Conservation (phyloP, 2,888 invertebrate species). For the Ormyrus pomaceus region DNA sequence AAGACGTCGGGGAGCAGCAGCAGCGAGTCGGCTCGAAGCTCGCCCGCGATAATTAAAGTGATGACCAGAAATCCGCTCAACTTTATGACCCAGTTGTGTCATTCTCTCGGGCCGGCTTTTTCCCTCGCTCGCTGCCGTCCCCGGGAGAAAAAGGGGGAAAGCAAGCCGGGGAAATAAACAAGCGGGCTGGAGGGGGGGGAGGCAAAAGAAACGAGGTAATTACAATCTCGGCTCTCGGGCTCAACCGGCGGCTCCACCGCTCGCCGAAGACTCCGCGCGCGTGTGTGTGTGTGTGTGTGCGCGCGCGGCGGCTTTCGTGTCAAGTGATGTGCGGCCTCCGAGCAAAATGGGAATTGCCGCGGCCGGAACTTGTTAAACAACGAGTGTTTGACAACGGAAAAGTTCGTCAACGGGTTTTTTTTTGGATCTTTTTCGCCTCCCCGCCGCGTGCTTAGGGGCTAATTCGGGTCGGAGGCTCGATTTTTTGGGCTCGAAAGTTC, state of each 20-base stretch:
- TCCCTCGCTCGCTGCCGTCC: not conserved
- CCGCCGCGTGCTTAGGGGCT: no score
- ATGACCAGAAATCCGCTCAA: constrained; percentile 37
- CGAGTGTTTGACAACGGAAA: constrained; percentile 17
- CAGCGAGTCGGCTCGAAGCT: constrained; percentile 5
- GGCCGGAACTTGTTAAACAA: not conserved
- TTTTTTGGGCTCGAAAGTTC: no score
- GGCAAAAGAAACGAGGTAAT: constrained; percentile 52
- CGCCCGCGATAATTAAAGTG: constrained; percentile 42
- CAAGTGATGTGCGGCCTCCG: constrained; percentile 19
- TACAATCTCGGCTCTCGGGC: constrained; percentile 24
- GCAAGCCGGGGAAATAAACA: constrained; percentile 11
- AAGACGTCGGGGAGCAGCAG: not conserved
- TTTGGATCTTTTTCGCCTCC: no score
- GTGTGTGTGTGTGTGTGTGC: not conserved
- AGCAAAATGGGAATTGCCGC: not conserved
- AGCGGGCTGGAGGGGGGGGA: not conserved
- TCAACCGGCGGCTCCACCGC: no score
- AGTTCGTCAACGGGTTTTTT: no score
- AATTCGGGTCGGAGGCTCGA: no score
- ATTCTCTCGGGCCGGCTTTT: not conserved
- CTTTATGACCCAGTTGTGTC: constrained; percentile 38
- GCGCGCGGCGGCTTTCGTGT: constrained; percentile 28
- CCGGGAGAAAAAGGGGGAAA: not conserved
- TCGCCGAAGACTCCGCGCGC: not conserved